Percentiles rank a stretch among this genome's conserved stretches.
Conservation (phyloP, 2,113 vertebrate species). For the Typhlomys cinereus region DNA sequence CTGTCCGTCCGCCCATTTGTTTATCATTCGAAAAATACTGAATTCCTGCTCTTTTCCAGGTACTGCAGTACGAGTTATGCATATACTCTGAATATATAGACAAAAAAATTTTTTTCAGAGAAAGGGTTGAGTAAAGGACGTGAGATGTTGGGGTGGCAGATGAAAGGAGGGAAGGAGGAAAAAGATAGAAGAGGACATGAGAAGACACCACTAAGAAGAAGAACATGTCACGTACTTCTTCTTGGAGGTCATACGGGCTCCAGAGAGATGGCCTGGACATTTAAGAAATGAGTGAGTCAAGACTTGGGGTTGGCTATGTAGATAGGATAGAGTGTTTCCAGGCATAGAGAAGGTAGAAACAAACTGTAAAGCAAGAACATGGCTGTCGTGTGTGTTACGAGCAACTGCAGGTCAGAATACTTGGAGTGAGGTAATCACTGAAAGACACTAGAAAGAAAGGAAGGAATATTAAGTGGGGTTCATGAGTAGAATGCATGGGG, state of each 20-base stretch:
- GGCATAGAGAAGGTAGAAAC: background rate
- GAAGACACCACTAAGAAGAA: too few relatives aligned
- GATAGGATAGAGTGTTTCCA: background rate
- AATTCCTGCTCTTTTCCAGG: background rate
- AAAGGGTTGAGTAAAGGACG: background rate
- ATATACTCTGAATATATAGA: background rate
- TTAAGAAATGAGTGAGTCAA: background rate
- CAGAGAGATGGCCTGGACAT: background rate
- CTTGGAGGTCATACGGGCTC: background rate
- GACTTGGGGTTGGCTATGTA: background rate
- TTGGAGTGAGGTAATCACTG: background rate
- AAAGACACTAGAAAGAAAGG: too few relatives aligned
- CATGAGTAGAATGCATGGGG: background rate
- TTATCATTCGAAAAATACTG: background rate
- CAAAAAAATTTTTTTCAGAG: background rate
- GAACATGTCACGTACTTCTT: rapidly evolving
- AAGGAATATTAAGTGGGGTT: background rate
- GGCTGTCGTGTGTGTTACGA: background rate
- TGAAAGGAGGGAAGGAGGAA: background rate
- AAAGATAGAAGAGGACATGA: background rate
- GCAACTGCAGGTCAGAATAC: background rate
- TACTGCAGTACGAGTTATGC: background rate
- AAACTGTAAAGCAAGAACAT: background rate
- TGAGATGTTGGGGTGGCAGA: background rate
- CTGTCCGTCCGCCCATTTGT: background rate